Evolutionary conservation across 1,140 invertebrate species (phyloP).

Genomic region (Dreissena rostriformis): DNA sequence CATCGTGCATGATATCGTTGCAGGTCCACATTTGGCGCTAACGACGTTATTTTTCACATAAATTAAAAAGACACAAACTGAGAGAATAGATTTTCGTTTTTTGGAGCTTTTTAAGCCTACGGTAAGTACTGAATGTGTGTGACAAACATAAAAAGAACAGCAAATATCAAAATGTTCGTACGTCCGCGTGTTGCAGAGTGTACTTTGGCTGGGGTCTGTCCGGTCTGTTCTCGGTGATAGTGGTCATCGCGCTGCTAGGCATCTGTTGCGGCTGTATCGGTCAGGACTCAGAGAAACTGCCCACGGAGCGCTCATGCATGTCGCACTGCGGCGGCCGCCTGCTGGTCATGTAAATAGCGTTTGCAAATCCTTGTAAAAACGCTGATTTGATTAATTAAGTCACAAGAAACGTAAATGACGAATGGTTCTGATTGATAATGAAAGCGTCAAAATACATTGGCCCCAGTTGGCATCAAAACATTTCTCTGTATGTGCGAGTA

Average conservation of each 20-base stretch:
- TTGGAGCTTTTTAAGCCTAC: no score
- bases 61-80: no score
- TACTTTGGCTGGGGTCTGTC: conserved; percentile 44
- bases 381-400: not conserved
- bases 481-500: no score
- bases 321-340: conserved; percentile 33
- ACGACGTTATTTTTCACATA: no score
- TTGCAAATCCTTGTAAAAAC: not conserved
- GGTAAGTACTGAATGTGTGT: no score
- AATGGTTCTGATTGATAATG: not conserved
- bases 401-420: not conserved
- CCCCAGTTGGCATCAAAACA: no score
- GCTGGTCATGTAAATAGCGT: conserved; percentile 33
- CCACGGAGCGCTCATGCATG: conserved; percentile 33
- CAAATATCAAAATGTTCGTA: no score
- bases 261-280: conserved; percentile 46
- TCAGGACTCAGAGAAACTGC: conserved; percentile 35
- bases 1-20: no score
- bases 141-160: no score
- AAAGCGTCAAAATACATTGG: not conserved
- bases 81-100: no score
- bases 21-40: no score
- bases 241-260: conserved; percentile 20
- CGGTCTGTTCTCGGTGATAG: conserved; percentile 34
- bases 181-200: conserved; percentile 7